Base-by-base conservation (phyloP, 2,888 invertebrate genomes). In the Slavum lentiscoides region DNA sequence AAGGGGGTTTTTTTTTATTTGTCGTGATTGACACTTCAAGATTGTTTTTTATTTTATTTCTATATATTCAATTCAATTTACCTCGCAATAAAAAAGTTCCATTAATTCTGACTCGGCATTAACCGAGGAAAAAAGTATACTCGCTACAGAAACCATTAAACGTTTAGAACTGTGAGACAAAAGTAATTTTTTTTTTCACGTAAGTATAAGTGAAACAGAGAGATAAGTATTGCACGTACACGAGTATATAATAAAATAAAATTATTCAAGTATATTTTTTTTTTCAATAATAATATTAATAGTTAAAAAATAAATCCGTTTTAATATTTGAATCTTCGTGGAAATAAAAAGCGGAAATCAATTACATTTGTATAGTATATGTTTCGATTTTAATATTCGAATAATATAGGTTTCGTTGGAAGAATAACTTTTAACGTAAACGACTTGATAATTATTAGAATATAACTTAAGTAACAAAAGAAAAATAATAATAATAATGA, bases 41-140 rank as follows among this genome's bases (percentile, higher is more conserved):
- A 66, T 66, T 74, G 21, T 15, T 49, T 64, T 74, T 74, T 53
- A 30, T 30, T 30, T 30, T 30, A 30, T 43, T 49, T 68, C 53
- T 43, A 21, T 23, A 19, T 30, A 49, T 62, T 13, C 19, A 62
- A 62, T 62, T 62, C 49, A 30, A 49, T 62, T 62, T 62, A 62
- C 49, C 6, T n/a, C 1, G 2, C 23, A 30, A 23, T n/a, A 30
- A 58, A 49, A 67, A 72, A 43, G 61, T 62, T 62, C 49, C 30
- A 53, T 62, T 62, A 49, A 73, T 73, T 11, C 21, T 21, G 9
- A 39, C 21, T 9, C 59, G 17, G 9, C 9, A 17, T 72, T 72
- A 39, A 21, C 39, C 15, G 30, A 30, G 30, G 30, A 21, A 59
- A 39, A 17, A 72, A 2, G 43, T 53, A 43, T 6, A 49, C 49